phyloP scores from a whole-genome alignment of 2,113 vertebrate species.

The Phalacrocorax carbo region DNA sequence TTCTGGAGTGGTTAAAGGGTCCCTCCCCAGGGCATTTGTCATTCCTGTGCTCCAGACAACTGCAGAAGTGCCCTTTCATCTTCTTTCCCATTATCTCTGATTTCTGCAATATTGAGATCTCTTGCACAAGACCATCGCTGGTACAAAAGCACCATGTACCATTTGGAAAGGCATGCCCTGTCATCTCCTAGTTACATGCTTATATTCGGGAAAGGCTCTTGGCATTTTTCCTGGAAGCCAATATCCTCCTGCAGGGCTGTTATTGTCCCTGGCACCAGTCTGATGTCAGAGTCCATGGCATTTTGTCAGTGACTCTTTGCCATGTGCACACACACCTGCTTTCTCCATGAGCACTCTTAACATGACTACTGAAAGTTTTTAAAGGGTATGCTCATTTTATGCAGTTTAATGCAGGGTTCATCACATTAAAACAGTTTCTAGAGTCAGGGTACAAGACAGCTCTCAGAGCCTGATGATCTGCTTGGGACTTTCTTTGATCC shows the following conservation, averaged over 20 bases:
- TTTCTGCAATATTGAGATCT: neutral
- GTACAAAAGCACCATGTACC: neutral
- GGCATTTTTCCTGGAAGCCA: neutral
- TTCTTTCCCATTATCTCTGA: neutral
- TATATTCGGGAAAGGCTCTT: neutral
- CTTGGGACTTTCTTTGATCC: neutral
- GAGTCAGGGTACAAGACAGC: neutral
- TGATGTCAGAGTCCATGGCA: neutral
- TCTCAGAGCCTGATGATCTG: neutral
- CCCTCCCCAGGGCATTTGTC: neutral
- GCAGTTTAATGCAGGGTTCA: neutral
- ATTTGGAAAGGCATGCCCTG: neutral
- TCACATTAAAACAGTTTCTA: neutral
- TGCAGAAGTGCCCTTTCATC: neutral
- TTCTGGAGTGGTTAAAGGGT: neutral
- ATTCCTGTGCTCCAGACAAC: neutral
- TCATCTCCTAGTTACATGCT: neutral
- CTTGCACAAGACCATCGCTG: neutral
- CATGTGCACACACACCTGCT: neutral
- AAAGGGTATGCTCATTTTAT: neutral
- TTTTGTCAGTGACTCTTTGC: neutral
- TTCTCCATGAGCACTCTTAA: neutral
- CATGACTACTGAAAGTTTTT: neutral
- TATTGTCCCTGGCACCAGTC: neutral
- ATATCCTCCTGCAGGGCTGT: rapidly evolving